Conservation (phyloP, 2,797 vertebrate genomes). For the Cottoperca gobio region DNA sequence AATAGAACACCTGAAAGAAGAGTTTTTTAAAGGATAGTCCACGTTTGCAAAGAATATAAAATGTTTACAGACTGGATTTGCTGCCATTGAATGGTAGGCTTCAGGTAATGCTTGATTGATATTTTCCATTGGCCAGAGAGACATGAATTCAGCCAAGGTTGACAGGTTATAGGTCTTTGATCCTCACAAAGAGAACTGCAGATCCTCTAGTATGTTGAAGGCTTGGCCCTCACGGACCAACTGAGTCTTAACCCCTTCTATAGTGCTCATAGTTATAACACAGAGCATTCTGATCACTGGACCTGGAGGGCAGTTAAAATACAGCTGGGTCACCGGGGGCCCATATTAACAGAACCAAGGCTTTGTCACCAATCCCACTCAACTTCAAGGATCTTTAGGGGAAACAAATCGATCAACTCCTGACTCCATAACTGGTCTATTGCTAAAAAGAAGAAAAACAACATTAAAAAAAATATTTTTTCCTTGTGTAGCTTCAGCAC, state of each 20-base stretch:
- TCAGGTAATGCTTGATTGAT: constrained; percentile 72
- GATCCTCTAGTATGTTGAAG: constrained; percentile 75
- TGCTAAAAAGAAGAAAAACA: constrained; percentile 48
- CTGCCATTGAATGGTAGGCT: constrained; percentile 50
- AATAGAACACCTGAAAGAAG: constrained; percentile 14
- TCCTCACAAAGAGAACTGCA: constrained; percentile 70
- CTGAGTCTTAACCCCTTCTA: constrained; percentile 77
- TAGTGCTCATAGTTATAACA: constrained; percentile 65
- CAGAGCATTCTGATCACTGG: constrained; percentile 73
- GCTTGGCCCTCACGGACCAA: constrained; percentile 75
- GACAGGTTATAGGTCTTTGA: constrained; percentile 70
- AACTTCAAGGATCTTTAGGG: constrained; percentile 78
- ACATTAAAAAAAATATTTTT: constrained; percentile 18
- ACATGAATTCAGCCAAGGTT: constrained; percentile 71
- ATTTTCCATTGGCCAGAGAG: constrained; percentile 60
- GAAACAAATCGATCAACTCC: constrained; percentile 81
- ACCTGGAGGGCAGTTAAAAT: constrained; percentile 80
- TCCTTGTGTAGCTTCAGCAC: constrained; percentile 4
- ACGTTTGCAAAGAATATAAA: constrained; percentile 43
- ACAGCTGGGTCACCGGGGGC: constrained; percentile 76
- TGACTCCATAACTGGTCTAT: constrained; percentile 69
- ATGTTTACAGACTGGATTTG: constrained; percentile 66
- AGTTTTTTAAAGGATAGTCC: constrained; percentile 3
- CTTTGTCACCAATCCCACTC: constrained; percentile 82
- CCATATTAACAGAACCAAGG: constrained; percentile 80